A percentile compares a stretch with the other conserved stretches of the same genome.
These are phyloP conservation scores for Hermatobates lingyangjiaoensis DNA, from an alignment of 1,140 invertebrate genomes.

Conservation along the genomic window DNA sequence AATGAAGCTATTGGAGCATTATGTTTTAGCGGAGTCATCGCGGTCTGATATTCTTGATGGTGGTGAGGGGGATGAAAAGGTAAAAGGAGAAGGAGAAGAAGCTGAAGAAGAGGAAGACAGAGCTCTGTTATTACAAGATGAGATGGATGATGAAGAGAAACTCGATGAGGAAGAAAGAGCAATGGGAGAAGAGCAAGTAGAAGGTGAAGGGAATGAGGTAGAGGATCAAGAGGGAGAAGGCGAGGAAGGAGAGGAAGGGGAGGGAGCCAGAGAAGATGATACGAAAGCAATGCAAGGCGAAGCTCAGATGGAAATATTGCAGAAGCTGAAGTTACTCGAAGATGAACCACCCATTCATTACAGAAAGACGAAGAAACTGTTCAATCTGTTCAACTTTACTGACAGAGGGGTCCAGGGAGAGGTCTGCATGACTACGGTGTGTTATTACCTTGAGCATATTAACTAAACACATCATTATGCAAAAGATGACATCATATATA, in stretches of 20 bases:
- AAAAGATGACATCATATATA: too few relatives aligned
- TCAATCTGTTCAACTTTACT: background rate
- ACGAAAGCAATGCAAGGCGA: background rate
- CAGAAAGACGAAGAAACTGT: background rate
- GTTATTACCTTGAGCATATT: too few relatives aligned
- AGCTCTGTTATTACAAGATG: background rate
- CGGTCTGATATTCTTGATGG: too few relatives aligned
- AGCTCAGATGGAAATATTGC: background rate
- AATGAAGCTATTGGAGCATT: too few relatives aligned
- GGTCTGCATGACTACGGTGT: background rate
- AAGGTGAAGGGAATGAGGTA: background rate
- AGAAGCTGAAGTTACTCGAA: background rate
- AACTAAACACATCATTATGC: too few relatives aligned
- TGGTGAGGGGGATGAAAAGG: background rate
- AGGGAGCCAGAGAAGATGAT: background rate
- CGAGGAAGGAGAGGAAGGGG: background rate
- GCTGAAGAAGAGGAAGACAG: background rate
- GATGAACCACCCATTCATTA: background rate
- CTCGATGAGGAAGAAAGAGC: background rate
- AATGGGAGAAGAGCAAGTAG: background rate
- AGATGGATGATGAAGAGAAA: background rate
- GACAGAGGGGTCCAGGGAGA: background rate
- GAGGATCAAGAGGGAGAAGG: background rate
- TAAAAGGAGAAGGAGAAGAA: background rate
- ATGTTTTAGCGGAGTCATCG: too few relatives aligned